A percentile compares a stretch with the other conserved stretches of the same genome.
These are phyloP conservation scores for Diprion similis DNA, from an alignment of 1,140 invertebrate species.

Conservation along the genomic window DNA sequence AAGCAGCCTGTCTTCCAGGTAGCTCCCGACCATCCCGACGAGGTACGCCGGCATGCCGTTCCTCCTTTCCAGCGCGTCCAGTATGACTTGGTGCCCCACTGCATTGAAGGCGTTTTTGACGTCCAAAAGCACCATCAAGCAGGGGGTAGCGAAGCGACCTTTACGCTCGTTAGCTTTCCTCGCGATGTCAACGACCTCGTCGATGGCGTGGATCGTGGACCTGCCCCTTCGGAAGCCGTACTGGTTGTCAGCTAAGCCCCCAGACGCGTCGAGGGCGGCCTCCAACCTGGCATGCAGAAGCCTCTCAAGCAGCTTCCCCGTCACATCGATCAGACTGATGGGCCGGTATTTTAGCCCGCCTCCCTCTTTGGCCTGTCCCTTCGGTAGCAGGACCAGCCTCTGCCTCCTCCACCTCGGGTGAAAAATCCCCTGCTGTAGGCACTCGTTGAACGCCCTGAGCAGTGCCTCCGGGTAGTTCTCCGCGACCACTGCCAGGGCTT, in stretches of 20 bases:
- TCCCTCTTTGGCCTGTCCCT: too few relatives aligned
- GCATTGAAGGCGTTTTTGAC: conserved; percentile 35
- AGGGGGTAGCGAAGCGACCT: conserved; percentile 14
- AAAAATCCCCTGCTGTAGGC: too few relatives aligned
- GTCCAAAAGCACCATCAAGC: conserved; percentile 26
- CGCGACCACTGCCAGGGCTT: too few relatives aligned
- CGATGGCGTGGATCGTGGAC: conserved; percentile 48
- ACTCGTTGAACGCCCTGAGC: too few relatives aligned
- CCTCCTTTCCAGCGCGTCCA: not conserved
- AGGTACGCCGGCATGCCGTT: conserved; percentile 9
- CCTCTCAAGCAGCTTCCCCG: conserved; percentile 49
- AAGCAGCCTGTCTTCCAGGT: conserved; percentile 3
- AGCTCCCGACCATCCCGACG: not conserved
- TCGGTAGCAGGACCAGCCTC: too few relatives aligned
- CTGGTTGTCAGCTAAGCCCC: conserved; percentile 37
- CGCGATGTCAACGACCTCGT: conserved; percentile 17
- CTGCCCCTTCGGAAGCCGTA: conserved; percentile 39
- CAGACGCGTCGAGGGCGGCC: conserved; percentile 24
- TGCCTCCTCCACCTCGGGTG: too few relatives aligned
- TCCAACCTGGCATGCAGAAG: conserved; percentile 36
- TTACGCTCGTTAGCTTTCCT: conserved; percentile 16
- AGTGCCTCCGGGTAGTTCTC: too few relatives aligned
- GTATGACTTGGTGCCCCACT: conserved; percentile 2
- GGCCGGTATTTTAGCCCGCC: too few relatives aligned
- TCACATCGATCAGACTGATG: conserved; percentile 40